A percentile compares a stretch with the other conserved stretches of the same genome.
phyloP scores from a whole-genome alignment of 2,113 vertebrate species.

The Paradisaea rubra region DNA sequence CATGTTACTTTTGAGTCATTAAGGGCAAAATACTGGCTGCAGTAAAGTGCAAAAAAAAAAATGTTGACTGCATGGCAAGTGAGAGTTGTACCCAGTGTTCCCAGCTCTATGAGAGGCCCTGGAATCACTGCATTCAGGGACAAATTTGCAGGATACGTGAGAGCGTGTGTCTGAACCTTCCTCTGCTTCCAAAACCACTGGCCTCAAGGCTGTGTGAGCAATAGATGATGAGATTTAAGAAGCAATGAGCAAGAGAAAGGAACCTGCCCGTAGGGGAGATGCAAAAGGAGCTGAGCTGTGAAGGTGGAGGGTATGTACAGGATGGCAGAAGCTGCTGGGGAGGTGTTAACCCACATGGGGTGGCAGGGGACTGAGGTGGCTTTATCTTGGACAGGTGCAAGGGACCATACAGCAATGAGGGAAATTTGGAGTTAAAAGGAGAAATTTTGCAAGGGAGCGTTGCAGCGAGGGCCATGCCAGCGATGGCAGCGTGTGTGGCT shows the following conservation, averaged over 20 bases:
- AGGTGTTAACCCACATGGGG: background rate
- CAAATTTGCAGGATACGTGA: background rate
- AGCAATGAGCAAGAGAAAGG: background rate
- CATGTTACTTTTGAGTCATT: background rate
- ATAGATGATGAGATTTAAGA: background rate
- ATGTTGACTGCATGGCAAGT: rapidly evolving
- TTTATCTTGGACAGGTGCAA: background rate
- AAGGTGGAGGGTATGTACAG: rapidly evolving
- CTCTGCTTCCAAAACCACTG: background rate
- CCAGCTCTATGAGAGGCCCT: background rate
- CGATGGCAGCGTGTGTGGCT: background rate
- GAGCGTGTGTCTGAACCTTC: rapidly evolving
- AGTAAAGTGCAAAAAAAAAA: background rate
- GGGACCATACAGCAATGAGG: background rate
- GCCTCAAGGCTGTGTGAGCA: background rate
- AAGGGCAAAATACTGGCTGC: background rate
- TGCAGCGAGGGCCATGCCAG: rapidly evolving
- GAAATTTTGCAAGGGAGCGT: background rate
- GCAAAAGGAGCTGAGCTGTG: background rate
- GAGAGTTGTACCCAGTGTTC: background rate
- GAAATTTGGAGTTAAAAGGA: background rate
- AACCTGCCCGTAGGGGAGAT: background rate
- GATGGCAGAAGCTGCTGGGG: background rate
- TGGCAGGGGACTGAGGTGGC: background rate
- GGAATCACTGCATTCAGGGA: background rate